Base-by-base conservation (phyloP, 2,888 invertebrate genomes). In the Torymus aiolomorphi region DNA sequence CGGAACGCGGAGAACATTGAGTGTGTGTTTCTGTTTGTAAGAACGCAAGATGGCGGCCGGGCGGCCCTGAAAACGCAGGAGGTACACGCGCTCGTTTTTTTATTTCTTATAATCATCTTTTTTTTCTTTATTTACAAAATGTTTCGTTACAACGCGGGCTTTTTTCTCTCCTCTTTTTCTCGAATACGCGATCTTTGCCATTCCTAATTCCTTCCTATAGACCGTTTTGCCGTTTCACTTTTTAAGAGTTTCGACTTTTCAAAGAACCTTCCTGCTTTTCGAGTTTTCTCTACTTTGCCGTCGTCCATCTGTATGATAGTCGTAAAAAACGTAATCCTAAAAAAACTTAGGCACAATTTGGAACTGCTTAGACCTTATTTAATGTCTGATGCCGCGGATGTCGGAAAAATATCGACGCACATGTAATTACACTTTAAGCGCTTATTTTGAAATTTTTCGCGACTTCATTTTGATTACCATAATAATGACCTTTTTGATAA, bases 331-430 rank as follows among this genome's bases (percentile, higher is more conserved):
- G 85, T 88, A 88, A 88, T 80, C 84, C 85, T 88, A 86, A 86
- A 88, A 42, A 89, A 90, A 89, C 89, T 90, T 90, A 89, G 89
- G 89, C 89, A 90, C 90, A 89, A 90, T 89, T 89, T 88, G 89
- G 89, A 90, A 89, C 88, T 89, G 88, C 86, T 80, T 90, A 89
- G 89, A 88, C 89, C 88, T 86, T 87, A 85, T 84, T 83, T 80
- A 51, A 72, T 71, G 67, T 73, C 59, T 59, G 61, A 82, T 54
- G 42, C 42, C 20, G 14, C 31, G 65, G 52, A 65, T 71, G 71
- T 70, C 71, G 24, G 20, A 51, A 76, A 59, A 72, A 65, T 77
- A 66, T 77, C 52, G 57, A 63, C 18, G 13, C 16, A 0, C 2
- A 14, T 51, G 8, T 42, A 31, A 61, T 52, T 61, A 24, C 24